phyloP scores from a whole-genome alignment of 1,140 invertebrate genomes.

The Cyclina sinensis region DNA sequence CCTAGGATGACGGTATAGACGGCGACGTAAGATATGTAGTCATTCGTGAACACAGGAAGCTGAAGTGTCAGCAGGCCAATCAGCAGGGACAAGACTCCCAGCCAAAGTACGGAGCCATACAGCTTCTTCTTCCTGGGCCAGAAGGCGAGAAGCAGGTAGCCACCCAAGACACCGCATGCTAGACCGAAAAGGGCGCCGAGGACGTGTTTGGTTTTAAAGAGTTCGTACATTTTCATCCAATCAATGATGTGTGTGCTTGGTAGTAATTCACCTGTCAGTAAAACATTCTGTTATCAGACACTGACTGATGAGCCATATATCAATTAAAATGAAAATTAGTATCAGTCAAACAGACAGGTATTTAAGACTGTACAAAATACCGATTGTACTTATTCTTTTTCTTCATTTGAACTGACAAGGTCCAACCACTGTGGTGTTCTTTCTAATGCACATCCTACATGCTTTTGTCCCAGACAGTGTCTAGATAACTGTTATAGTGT shows the following conservation, averaged over 20 bases:
- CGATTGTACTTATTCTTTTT: no score
- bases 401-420: no score
- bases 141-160: slow-evolving; percentile 46
- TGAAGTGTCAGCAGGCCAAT: slow-evolving; percentile 45
- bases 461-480: no score
- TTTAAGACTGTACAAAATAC: no score
- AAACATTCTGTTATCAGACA: no score
- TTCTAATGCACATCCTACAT: no score
- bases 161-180: slow-evolving; percentile 37
- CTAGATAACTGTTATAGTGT: no score
- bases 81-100: slow-evolving; percentile 28
- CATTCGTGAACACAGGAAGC: slow-evolving; percentile 10
- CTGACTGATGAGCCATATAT: no score
- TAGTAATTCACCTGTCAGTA: slow-evolving; percentile 43
- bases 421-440: no score
- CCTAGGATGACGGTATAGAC: slow-evolving; percentile 20
- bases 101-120: slow-evolving; percentile 43
- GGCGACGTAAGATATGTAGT: slow-evolving; percentile 36
- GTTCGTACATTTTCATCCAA: background rate
- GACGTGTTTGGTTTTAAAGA: background rate
- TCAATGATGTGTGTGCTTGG: slow-evolving; percentile 13
- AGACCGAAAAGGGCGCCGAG: slow-evolving; percentile 31
- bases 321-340: no score
- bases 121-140: slow-evolving; percentile 58
- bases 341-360: no score